Evolutionary conservation across 2,113 vertebrate genomes (phyloP).

Genomic region (Microtus montanus): DNA sequence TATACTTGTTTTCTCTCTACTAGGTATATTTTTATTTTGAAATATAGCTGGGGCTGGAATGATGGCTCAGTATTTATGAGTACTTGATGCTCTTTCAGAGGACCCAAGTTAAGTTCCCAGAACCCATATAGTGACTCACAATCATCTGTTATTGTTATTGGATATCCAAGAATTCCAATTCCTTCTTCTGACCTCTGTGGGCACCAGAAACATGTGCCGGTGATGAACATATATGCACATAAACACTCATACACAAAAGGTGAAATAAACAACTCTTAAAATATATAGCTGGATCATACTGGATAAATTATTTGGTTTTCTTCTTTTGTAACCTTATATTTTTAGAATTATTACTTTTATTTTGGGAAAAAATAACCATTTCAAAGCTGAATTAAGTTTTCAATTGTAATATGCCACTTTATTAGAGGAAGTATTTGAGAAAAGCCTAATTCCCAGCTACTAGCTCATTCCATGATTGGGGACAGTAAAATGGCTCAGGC

Average conservation of each 20-base stretch:
- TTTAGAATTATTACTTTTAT: not conserved
- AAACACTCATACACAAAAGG: not conserved
- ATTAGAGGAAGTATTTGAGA: not conserved
- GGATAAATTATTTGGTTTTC: not conserved
- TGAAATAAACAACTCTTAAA: not conserved
- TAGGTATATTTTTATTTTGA: not conserved
- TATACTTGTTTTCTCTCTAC: not conserved
- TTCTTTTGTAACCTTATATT: not conserved
- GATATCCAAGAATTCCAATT: not conserved
- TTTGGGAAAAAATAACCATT: not conserved
- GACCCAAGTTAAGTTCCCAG: not conserved
- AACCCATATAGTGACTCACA: fast-evolving
- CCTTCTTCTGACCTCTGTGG: not conserved
- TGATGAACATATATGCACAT: not conserved
- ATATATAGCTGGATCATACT: too few relatives aligned
- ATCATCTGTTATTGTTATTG: not conserved
- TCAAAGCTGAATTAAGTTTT: not conserved
- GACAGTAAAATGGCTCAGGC: too few relatives aligned
- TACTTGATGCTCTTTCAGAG: not conserved
- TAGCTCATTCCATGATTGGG: not conserved
- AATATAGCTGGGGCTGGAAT: not conserved
- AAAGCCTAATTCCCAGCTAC: too few relatives aligned
- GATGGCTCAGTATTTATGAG: not conserved
- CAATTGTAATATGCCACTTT: not conserved
- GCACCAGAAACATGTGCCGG: not conserved